Base-by-base conservation (phyloP, 2,797 vertebrate genomes). In the Acropternis orthonyx region DNA sequence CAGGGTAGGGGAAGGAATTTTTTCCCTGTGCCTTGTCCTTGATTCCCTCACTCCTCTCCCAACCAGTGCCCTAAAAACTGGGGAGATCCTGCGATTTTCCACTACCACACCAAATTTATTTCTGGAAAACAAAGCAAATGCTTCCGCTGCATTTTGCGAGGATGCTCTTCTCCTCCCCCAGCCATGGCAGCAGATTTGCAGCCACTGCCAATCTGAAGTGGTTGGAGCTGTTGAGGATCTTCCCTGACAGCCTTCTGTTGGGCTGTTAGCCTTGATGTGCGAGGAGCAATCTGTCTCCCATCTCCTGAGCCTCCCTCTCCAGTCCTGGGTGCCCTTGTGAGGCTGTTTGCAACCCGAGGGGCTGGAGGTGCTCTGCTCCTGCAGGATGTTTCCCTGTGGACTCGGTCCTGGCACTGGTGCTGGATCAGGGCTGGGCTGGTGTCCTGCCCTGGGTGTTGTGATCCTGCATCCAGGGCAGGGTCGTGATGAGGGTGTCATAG, bases 161-260 rank as follows among this genome's bases (percentile, higher is more conserved):
- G 74, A 37, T 92, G 51, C 71, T 88, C 21, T 51, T 66, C 85
- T 61, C 21, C 27, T 85, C 34, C 83, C 65, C 48, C 74, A 32
- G 62, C 3, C 2, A 62, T 8, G 19, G 87, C 82, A 83, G 93
- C 79, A 98, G 98, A 98, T 95, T 88, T 86, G 41, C 76, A 88
- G 88, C 69, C 94, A 30, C 54, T 81, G 92, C 92, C 66, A 46
- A 16, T 93, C 56, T 62, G 49, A 74, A 83, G 63, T 13, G 69
- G 79, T 84, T 93, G 88, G 92, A 94, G 52, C 74, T 82, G 67
- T 67, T 74, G 55, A 52, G 93, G 63, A 92, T 93, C 92, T 88
- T 95, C 63, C 52, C 48, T 89, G 94, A 87, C 93, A 95, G 88
- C 90, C 89, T 94, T 95, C 94, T 95, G 89, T 56, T 65, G 71